Conservation (phyloP, 2,113 vertebrate genomes). For the Panthera uncia region DNA sequence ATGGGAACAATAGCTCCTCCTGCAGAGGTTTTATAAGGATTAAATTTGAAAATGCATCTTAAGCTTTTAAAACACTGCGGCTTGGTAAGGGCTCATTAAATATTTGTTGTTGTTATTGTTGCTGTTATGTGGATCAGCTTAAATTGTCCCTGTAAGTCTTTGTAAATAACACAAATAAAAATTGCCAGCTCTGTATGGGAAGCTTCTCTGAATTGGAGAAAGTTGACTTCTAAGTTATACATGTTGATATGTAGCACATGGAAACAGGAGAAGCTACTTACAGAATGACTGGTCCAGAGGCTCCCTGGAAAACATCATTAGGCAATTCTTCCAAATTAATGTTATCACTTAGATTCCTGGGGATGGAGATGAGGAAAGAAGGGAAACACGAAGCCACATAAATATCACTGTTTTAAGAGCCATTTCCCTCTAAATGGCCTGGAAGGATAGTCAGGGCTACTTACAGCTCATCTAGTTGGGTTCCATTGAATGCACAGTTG, state of each 20-base stretch:
- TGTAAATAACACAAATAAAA: background rate
- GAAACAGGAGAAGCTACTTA: constrained; percentile 86
- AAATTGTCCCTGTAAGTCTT: background rate
- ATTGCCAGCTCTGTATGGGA: background rate
- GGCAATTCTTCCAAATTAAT: constrained; percentile 90
- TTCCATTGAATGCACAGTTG: constrained; percentile 95
- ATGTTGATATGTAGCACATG: background rate
- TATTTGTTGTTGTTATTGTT: background rate
- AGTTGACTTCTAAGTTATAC: background rate
- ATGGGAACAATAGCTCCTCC: background rate
- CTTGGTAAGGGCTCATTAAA: background rate
- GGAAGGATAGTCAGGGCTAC: constrained; percentile 75
- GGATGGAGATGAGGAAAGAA: constrained; percentile 49
- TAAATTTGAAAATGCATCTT: background rate
- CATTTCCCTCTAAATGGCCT: constrained; percentile 61
- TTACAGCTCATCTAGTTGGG: constrained; percentile 93
- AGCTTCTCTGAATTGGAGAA: background rate
- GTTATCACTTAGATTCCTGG: constrained; percentile 93
- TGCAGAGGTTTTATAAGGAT: background rate
- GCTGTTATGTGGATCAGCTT: background rate
- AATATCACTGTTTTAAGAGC: constrained; percentile 53
- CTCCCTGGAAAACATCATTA: constrained; percentile 92
- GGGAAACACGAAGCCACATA: constrained; percentile 41
- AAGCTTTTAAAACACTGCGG: background rate
- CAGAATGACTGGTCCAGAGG: constrained; percentile 92